phyloP scores from a whole-genome alignment of 2,888 invertebrate species.

The Sesia apiformis region DNA sequence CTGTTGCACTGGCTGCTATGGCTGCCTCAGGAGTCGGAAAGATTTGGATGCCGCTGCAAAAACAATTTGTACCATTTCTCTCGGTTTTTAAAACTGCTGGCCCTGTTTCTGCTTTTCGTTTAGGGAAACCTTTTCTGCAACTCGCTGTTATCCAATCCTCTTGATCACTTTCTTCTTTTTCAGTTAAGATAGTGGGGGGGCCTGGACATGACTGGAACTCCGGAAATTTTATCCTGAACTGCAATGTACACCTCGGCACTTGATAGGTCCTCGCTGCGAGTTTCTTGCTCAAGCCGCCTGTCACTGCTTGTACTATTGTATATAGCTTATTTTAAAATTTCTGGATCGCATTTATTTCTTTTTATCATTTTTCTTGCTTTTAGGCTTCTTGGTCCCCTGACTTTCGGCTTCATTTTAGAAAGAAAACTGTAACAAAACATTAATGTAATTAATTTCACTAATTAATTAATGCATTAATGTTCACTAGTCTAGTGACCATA shows the following conservation, averaged over 20 bases:
- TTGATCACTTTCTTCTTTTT: constrained; percentile 21
- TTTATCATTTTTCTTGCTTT: no score
- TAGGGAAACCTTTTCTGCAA: constrained; percentile 26
- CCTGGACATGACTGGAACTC: constrained; percentile 5
- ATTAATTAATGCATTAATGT: no score
- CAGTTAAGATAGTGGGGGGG: constrained; percentile 7
- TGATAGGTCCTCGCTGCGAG: constrained; percentile 6
- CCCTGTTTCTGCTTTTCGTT: constrained; percentile 13
- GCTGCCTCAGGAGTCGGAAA: constrained; percentile 23
- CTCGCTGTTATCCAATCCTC: constrained; percentile 23
- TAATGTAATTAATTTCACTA: no score
- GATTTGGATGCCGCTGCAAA: constrained; percentile 19
- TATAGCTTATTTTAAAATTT: constrained; percentile 3
- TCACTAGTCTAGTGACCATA: no score
- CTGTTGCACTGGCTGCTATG: constrained; percentile 24
- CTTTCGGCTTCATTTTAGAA: no score
- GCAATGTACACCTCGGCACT: constrained; percentile 8
- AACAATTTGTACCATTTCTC: constrained; percentile 25
- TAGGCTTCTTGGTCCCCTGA: no score
- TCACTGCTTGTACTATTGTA: constrained; percentile 2
- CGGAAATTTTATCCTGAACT: constrained; percentile 7
- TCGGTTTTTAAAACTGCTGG: constrained; percentile 14
- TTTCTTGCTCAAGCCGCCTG: constrained; percentile 7
- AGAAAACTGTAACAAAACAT: no score
- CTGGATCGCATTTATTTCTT: no score